A percentile compares a stretch with the other conserved stretches of the same genome.
phyloP scores from a whole-genome alignment of 2,797 vertebrate genomes.

The Xenopus petersii region DNA sequence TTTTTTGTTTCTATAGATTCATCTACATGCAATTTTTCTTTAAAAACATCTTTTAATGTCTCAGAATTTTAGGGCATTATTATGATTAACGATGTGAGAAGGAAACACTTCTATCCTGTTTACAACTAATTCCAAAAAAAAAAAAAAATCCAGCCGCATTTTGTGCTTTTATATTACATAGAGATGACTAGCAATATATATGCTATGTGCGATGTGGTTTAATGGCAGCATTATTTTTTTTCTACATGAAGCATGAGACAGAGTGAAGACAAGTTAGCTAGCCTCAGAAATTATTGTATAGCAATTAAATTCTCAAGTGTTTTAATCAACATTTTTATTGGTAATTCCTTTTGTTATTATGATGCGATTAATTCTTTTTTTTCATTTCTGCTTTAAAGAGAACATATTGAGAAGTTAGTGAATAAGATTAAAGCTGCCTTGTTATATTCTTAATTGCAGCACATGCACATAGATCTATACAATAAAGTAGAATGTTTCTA shows the following conservation, averaged over 20 bases:
- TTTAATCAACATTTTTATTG: constrained; percentile 51
- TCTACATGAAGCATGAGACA: constrained; percentile 24
- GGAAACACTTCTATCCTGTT: constrained; percentile 31
- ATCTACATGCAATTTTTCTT: constrained; percentile 8
- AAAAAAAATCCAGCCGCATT: constrained; percentile 22
- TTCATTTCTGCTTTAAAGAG: constrained; percentile 38
- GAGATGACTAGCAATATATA: constrained; percentile 45
- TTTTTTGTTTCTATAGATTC: constrained; percentile 1
- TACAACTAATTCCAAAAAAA: constrained; percentile 32
- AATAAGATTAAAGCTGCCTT: constrained; percentile 40
- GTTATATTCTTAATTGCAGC: constrained; percentile 38
- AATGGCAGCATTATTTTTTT: constrained; percentile 36
- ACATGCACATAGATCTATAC: constrained; percentile 31
- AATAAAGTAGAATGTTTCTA: constrained; percentile 25
- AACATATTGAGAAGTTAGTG: constrained; percentile 44
- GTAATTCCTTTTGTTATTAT: constrained; percentile 49
- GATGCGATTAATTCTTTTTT: constrained; percentile 24
- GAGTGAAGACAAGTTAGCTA: constrained; percentile 40
- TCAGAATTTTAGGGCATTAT: constrained; percentile 24
- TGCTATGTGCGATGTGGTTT: constrained; percentile 31
- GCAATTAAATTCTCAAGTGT: constrained; percentile 46
- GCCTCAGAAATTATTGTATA: constrained; percentile 38
- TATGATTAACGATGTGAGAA: constrained; percentile 35
- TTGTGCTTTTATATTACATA: constrained; percentile 40
- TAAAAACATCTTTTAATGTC: constrained; percentile 28